Evolutionary conservation across 2,113 vertebrate genomes (phyloP), one percentile per base, ranked within the genome.

Genomic region (Candoia aspera): DNA sequence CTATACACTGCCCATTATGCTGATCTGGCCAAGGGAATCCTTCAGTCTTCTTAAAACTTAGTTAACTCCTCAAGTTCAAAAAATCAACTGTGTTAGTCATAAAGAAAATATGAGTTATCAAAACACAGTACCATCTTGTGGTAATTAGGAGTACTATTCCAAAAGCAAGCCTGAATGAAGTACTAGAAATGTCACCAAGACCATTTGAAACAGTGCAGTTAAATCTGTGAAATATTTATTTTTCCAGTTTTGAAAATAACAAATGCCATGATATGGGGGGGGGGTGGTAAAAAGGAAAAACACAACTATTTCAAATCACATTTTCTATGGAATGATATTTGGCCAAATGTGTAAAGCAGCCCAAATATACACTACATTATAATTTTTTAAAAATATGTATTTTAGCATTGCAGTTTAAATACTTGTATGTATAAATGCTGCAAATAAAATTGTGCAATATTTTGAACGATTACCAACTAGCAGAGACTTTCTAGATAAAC

Each of bases 121-220:
- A 87, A 54, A 19, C 0, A 29, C 79, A n/a, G 21, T 93, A 96
- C 96, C 96, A 95, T 93, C 96, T 95, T 88, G 94, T 96, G 96
- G 96, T 60, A 90, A 93, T 90, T 0, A 26, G 92, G 86, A 94
- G 94, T 93, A 95, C 8, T 55, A 26, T 0, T 85, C 17, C 0
- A 10, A 60, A 73, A 86, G 33, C 2, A 11, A 0, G 0, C 17
- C 12, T 24, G 83, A 9, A 6, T 53, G 24, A 87, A 90, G 88
- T 0, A 3, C 8, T 29, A 19, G 13, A 9, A 54, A 29, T 37
- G 83, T 55, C 42, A 86, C 21, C 37, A 57, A 84, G 21, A 86
- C 4, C n/a, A 53, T 26, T 17, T n/a, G 79, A 33, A 90, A 90
- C 49, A 0, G 6, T 55, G 49, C 29, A 11, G 2, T 73, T 68